Conservation (phyloP, 2,113 vertebrate genomes). For the Aplodontia rufa region DNA sequence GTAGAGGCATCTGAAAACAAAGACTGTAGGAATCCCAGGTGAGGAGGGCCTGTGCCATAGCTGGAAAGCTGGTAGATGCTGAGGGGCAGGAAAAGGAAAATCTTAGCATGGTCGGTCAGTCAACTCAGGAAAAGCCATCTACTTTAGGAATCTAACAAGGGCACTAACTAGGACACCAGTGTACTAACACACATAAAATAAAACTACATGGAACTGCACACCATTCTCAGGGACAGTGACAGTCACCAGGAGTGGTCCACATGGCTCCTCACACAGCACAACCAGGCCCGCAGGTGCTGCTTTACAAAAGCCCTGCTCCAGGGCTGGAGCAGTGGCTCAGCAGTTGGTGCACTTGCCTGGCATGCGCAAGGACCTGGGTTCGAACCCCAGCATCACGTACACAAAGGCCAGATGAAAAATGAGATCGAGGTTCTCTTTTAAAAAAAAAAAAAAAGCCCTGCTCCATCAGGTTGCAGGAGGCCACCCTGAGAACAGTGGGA, state of each 20-base stretch:
- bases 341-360: too few relatives aligned
- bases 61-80: rapidly evolving
- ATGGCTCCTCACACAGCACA: rapidly evolving
- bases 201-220: rapidly evolving
- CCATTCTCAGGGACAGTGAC: not conserved
- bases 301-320: too few relatives aligned
- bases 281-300: not conserved
- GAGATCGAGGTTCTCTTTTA: too few relatives aligned
- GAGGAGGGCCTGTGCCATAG: rapidly evolving
- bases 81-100: not conserved
- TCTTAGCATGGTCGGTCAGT: not conserved
- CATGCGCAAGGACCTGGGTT: too few relatives aligned
- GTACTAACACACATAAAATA: rapidly evolving
- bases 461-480: not conserved
- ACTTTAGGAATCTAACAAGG: not conserved
- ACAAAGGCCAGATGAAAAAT: too few relatives aligned
- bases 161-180: not conserved
- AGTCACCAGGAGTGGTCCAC: not conserved
- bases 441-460: too few relatives aligned
- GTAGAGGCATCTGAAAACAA: not conserved
- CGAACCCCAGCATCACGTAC: too few relatives aligned
- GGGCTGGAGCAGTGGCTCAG: too few relatives aligned
- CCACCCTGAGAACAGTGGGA: not conserved
- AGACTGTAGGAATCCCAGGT: not conserved
- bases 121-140: not conserved